Evolutionary conservation across 30 jellyfish, hydroid and myxozoan species (phyloP), one percentile per base, ranked within the genome.

Genomic region (Turritopsis dohrnii): DNA sequence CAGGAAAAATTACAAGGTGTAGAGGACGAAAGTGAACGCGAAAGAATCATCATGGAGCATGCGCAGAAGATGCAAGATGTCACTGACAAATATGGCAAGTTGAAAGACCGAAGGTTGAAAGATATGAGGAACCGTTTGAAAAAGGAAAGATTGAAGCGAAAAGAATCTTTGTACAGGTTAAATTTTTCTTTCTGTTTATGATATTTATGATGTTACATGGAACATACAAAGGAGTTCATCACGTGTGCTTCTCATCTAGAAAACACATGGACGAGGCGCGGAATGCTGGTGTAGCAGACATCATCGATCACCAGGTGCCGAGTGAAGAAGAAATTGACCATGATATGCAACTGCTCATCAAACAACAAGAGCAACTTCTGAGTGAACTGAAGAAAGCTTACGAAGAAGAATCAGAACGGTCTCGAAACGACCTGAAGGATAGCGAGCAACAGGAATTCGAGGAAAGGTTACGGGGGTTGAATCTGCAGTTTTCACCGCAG

Each of bases 181-280:
- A 26, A 7, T 16, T 19, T 69, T 0, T 69, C 0, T 23, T 69
- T 69, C 22, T 7, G 77, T 69, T 69, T 23, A 7, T 7, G 77
- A 7, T 69, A 27, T 69, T 69, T 0, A 7, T 69, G 77, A 7
- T 60, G 73, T 60, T 60, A 23, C 21, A 18, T n/a, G n/a, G n/a
- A n/a, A 5, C 9, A 41, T 41, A 41, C 60, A 41, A 41, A 41
- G 60, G 60, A 41, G 13, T 41, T 41, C 5, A 41, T 41, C 60
- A 1, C 7, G 9, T 17, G 76, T 65, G 21, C 31, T 54, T 52
- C 23, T 26, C 0, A 52, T 72, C 8, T 30, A 90, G 97, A 53
- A 84, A 76, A 53, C 96, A 87, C 82, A 53, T 85, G 92, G 92
- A 85, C 18, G 98, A 92, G 71, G 95, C 96, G n/a, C 90, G 72